phyloP scores from a whole-genome alignment of 2,113 vertebrate genomes.

The Cryptomyrus ogoouensis region DNA sequence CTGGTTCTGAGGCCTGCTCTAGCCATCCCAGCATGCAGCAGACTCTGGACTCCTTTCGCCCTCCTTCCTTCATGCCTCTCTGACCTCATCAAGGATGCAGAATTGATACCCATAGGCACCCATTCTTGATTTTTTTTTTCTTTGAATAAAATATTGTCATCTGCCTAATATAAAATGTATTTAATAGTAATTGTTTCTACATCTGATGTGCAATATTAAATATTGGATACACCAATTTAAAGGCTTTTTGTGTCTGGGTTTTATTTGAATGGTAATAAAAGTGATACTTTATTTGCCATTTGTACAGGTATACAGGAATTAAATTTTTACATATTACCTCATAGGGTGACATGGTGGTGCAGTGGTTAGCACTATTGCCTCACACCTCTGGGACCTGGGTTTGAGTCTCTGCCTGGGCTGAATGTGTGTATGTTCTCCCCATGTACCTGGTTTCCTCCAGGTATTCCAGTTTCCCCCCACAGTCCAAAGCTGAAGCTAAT shows the following conservation, averaged over 20 bases:
- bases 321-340: background rate
- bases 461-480: too few species aligned
- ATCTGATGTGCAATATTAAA: background rate
- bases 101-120: background rate
- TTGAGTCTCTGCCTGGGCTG: too few species aligned
- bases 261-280: background rate
- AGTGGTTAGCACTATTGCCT: too few species aligned
- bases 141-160: background rate
- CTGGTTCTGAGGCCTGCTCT: conserved; percentile 66
- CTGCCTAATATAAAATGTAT: background rate
- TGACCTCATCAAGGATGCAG: conserved; percentile 41
- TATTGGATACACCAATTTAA: background rate
- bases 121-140: background rate
- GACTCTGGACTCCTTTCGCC: conserved; percentile 75
- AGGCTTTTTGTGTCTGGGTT: background rate
- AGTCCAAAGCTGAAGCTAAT: too few species aligned
- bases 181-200: background rate
- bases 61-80: conserved; percentile 71
- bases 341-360: too few species aligned
- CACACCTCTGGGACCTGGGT: too few species aligned
- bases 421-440: too few species aligned
- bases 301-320: background rate
- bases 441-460: too few species aligned
- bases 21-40: conserved; percentile 73
- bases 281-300: background rate